Percentiles rank a stretch among this genome's conserved stretches.
These are phyloP conservation scores for Anas bahamensis DNA, from an alignment of 2,797 vertebrate genomes.

Conservation along the genomic window DNA sequence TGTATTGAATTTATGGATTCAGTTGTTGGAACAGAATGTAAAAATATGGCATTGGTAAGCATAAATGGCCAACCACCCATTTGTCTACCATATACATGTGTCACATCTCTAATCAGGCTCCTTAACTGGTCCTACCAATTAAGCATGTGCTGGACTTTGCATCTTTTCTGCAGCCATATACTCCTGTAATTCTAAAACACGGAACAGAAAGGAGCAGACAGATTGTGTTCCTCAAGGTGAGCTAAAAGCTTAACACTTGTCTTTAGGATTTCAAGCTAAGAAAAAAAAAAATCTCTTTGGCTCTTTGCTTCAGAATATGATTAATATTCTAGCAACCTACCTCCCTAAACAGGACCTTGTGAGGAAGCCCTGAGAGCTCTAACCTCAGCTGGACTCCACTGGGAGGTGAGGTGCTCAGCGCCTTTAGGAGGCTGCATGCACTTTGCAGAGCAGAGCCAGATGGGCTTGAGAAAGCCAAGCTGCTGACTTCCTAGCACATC, in stretches of 20 bases:
- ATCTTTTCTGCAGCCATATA: background rate
- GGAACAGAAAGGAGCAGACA: background rate
- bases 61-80: background rate
- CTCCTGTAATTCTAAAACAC: background rate
- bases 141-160: background rate
- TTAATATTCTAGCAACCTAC: background rate
- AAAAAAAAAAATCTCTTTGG: background rate
- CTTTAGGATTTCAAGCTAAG: background rate
- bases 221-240: background rate
- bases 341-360: background rate
- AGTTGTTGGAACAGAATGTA: accelerated
- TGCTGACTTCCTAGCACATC: background rate
- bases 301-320: background rate
- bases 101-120: background rate
- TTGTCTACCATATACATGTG: background rate
- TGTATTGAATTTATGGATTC: background rate
- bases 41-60: background rate
- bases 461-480: background rate
- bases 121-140: background rate
- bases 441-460: background rate
- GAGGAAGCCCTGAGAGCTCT: background rate
- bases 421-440: background rate
- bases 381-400: background rate
- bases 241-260: background rate
- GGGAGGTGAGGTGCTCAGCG: background rate